Conservation (phyloP, 2,797 vertebrate genomes). For the Stomatorhinus walkeri region DNA sequence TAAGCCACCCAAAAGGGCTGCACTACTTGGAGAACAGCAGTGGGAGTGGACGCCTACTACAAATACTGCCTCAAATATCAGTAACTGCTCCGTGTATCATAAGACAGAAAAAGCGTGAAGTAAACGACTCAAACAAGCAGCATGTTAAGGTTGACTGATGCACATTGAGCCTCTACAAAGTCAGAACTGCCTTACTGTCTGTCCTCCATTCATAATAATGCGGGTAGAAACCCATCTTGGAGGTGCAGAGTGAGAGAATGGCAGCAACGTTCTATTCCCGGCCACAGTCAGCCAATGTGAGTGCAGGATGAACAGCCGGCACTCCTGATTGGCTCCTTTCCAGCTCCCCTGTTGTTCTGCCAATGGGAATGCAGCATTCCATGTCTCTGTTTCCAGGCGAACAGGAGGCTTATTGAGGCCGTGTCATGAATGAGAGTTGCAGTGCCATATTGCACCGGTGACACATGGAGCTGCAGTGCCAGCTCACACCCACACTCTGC, state of each 20-base stretch:
- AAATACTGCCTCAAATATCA: background rate
- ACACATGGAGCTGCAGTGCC: background rate
- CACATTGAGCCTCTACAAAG: background rate
- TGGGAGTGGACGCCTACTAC: background rate
- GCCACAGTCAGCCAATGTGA: conserved; percentile 34
- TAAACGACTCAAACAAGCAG: background rate
- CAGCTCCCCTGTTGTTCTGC: conserved; percentile 21
- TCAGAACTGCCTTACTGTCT: background rate
- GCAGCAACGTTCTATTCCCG: conserved; percentile 23
- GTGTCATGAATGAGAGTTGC: conserved; percentile 43
- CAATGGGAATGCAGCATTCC: conserved; percentile 34
- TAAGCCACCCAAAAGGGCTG: background rate
- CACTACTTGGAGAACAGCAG: background rate
- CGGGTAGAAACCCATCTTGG: background rate
- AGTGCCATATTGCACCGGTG: conserved; percentile 8
- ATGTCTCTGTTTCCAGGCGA: conserved; percentile 47
- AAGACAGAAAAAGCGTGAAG: background rate
- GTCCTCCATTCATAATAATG: conserved; percentile 7
- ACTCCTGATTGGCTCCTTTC: conserved; percentile 38
- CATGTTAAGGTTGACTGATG: background rate
- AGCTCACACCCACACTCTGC: background rate
- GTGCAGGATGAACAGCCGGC: conserved; percentile 24
- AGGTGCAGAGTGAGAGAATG: conserved; percentile 1
- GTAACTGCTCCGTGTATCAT: background rate
- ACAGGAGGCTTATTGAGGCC: conserved; percentile 32